These are phyloP conservation scores for Arenaria interpres DNA, from an alignment of 2,113 vertebrate genomes.

Conservation along the genomic window DNA sequence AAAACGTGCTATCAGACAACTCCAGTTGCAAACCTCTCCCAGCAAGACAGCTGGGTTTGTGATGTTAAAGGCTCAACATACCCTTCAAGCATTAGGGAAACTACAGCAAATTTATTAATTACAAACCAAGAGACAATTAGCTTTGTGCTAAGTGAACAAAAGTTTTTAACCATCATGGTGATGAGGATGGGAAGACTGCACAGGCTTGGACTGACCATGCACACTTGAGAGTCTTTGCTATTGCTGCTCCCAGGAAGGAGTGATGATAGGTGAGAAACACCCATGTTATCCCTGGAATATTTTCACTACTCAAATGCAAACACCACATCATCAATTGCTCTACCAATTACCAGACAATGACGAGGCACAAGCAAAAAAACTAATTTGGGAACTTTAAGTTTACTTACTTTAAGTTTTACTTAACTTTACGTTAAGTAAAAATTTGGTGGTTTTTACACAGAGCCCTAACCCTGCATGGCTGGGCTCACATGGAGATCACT, in stretches of 20 bases:
- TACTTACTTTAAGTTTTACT: too few species aligned
- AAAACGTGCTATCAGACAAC: not conserved
- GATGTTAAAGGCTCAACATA: not conserved
- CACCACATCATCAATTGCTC: not conserved
- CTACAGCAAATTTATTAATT: not conserved
- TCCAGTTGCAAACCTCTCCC: not conserved
- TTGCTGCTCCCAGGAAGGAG: not conserved
- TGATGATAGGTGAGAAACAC: not conserved
- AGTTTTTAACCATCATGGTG: not conserved
- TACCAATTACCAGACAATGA: not conserved
- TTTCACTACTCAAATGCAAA: not conserved
- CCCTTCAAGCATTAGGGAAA: not conserved
- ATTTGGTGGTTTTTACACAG: not conserved
- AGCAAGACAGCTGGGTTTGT: not conserved
- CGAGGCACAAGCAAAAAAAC: not conserved
- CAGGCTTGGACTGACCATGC: not conserved
- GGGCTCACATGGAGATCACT: rapidly evolving
- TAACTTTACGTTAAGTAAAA: too few species aligned
- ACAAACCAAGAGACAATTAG: not conserved
- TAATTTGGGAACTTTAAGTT: not conserved
- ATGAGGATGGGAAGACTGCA: not conserved
- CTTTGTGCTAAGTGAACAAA: not conserved
- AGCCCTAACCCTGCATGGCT: not conserved
- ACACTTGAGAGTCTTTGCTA: not conserved
- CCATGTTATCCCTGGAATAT: not conserved